Percentiles rank a stretch among this genome's conserved stretches.
These are phyloP conservation scores for Athetis lepigone DNA, from an alignment of 2,888 invertebrate genomes.

Conservation along the genomic window DNA sequence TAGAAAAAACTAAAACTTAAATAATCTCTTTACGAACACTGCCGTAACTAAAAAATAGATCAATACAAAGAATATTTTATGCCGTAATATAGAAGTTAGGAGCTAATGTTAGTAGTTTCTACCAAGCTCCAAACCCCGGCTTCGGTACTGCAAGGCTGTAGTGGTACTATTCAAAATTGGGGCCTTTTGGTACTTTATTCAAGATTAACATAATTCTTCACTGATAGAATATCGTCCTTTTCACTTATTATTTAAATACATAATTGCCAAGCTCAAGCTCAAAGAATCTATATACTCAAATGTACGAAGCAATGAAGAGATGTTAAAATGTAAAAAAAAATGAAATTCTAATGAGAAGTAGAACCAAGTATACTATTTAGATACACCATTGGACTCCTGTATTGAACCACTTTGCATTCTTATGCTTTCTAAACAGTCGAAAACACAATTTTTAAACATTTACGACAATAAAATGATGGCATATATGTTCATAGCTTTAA, in stretches of 20 bases:
- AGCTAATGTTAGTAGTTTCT: constrained; percentile 51
- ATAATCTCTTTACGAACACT: background rate
- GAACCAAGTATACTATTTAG: background rate
- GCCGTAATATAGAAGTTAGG: constrained; percentile 15
- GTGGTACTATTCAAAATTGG: constrained; percentile 38
- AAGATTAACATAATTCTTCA: too few species aligned
- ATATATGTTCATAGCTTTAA: background rate
- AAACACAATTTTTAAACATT: too few species aligned
- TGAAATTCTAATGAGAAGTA: background rate
- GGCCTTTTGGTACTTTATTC: constrained; percentile 16
- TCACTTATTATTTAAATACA: too few species aligned
- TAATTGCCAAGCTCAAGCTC: too few species aligned
- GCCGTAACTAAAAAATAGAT: constrained; percentile 8
- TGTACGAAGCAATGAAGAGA: too few species aligned
- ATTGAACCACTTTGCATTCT: background rate
- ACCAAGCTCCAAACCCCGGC: constrained; percentile 48
- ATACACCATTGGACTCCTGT: background rate
- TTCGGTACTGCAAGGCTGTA: constrained; percentile 18
- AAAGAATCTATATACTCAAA: background rate
- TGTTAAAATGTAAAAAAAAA: background rate
- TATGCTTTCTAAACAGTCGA: background rate
- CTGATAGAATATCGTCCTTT: too few species aligned
- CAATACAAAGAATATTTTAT: constrained; percentile 10
- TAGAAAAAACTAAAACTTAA: too few species aligned
- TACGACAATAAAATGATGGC: background rate